Conservation (phyloP, 2,797 vertebrate species). For the Falco naumanni region DNA sequence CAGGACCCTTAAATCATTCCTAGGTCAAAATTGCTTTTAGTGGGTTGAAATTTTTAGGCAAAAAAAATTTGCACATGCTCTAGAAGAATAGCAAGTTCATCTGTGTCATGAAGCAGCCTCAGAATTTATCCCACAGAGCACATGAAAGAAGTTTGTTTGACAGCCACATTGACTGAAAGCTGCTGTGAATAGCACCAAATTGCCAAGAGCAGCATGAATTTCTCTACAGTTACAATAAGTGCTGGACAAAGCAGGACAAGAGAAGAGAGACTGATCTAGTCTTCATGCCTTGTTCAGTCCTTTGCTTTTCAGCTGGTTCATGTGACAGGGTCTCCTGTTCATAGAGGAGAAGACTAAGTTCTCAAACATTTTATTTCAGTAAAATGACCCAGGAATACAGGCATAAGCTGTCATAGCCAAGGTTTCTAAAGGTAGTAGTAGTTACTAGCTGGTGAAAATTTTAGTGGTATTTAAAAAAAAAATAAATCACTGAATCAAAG, state of each 20-base stretch:
- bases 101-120: not conserved
- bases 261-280: not conserved
- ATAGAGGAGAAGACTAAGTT: not conserved
- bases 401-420: not conserved
- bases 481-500: not conserved
- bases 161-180: not conserved
- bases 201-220: not conserved
- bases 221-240: not conserved
- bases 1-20: not conserved
- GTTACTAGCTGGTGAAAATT: not conserved
- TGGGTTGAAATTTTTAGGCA: not conserved
- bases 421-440: not conserved
- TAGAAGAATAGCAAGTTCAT: not conserved
- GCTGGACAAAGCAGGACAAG: not conserved
- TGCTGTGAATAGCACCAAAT: not conserved
- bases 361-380: not conserved
- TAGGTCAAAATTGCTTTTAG: not conserved
- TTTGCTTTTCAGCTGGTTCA: not conserved
- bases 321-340: not conserved
- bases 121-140: not conserved
- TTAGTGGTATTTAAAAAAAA: not conserved
- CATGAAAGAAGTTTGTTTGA: not conserved
- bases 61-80: not conserved
- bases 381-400: not conserved
- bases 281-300: not conserved